A percentile compares a stretch with the other conserved stretches of the same genome.
Conservation (phyloP, 2,888 invertebrate species). For the Ashinkailepas kermadecensis region DNA sequence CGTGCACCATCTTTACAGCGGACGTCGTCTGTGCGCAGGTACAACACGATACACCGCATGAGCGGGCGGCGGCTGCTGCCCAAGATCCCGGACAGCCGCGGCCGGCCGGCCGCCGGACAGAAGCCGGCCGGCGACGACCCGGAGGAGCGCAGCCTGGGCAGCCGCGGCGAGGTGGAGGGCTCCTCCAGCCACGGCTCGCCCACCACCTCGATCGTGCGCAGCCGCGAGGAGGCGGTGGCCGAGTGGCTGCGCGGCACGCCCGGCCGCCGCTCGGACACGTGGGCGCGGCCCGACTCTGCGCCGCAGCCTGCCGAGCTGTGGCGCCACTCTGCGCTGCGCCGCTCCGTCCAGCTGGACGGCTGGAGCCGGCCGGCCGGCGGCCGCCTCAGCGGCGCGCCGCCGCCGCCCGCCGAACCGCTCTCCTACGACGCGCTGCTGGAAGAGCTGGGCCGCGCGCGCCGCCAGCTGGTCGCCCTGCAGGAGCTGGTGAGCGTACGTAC, state of each 20-base stretch:
- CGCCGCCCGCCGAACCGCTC: conserved; percentile 25
- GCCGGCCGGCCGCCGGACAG: conserved; percentile 24
- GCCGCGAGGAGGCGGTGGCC: conserved; percentile 6
- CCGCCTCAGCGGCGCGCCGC: neutral
- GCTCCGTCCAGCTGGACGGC: neutral
- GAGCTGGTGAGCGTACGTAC: conserved; percentile 33
- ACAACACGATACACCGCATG: conserved; percentile 35
- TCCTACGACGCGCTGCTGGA: conserved; percentile 33
- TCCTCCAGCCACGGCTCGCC: conserved; percentile 29
- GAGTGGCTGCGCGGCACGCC: conserved; percentile 15
- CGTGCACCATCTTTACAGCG: too few species aligned
- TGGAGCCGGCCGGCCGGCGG: neutral
- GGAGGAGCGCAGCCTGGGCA: conserved; percentile 31
- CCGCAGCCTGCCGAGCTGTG: neutral
- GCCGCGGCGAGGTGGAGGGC: conserved; percentile 29
- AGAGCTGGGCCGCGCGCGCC: conserved; percentile 34
- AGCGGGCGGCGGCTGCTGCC: conserved; percentile 34
- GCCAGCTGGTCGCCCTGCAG: conserved; percentile 35
- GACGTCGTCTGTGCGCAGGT: conserved; percentile 25
- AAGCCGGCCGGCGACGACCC: conserved; percentile 32
- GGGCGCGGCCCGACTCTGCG: neutral
- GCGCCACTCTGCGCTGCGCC: conserved; percentile 6
- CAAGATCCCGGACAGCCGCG: conserved; percentile 46
- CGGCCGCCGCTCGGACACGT: neutral
- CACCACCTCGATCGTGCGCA: conserved; percentile 27